Percentiles rank a stretch among this genome's conserved stretches.
phyloP scores from a whole-genome alignment of 2,888 invertebrate genomes.

The Rugalucina vietnamica region DNA sequence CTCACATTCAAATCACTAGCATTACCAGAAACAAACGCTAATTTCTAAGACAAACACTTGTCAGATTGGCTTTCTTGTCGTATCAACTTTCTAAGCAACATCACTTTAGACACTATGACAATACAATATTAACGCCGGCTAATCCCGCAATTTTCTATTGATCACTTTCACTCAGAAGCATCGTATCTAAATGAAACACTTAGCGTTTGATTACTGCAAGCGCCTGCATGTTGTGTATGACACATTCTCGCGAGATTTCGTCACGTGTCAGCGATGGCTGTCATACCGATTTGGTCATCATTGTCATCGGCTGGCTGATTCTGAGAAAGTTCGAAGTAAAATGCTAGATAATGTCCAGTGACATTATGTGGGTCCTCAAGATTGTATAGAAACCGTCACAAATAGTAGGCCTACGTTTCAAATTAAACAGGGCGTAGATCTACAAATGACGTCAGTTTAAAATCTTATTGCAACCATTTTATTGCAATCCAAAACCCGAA shows the following conservation, averaged over 20 bases:
- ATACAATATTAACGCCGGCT: neutral
- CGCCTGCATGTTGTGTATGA: constrained; percentile 9
- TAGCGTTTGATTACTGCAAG: constrained; percentile 6
- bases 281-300: neutral
- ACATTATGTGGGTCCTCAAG: no score
- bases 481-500: no score
- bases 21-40: neutral
- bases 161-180: neutral
- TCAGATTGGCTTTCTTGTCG: constrained; percentile 6
- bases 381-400: no score
- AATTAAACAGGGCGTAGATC: no score
- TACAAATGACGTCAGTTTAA: no score
- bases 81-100: neutral
- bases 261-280: neutral
- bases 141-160: constrained; percentile 13
- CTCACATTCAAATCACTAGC: no score
- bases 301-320: no score
- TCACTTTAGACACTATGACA: constrained; percentile 1
- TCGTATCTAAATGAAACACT: constrained; percentile 4
- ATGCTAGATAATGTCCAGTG: no score
- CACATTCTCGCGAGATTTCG: constrained; percentile 3
- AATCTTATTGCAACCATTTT: no score
- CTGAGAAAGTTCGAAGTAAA: no score
- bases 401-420: no score
- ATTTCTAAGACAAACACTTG: constrained; percentile 14